Conservation (phyloP, 1,140 invertebrate species). For the Drosophila biarmipes region DNA sequence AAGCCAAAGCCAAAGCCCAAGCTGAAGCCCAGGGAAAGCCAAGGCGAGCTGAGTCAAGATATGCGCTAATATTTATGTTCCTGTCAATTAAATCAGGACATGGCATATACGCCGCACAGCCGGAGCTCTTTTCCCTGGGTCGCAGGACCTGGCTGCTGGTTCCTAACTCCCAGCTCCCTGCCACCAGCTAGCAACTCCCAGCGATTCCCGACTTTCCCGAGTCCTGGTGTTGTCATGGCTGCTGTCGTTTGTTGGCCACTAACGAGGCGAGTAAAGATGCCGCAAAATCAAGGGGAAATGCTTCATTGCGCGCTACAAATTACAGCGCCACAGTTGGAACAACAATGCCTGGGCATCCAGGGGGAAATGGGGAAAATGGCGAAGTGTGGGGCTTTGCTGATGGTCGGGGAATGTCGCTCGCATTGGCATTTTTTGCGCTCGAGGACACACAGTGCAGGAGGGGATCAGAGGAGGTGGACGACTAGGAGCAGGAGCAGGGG, state of each 20-base stretch:
- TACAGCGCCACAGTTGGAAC: slow-evolving; percentile 79
- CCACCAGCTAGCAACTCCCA: slow-evolving; percentile 20
- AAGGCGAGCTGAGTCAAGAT: slow-evolving; percentile 70
- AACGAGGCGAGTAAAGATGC: slow-evolving; percentile 83
- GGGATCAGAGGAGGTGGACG: background rate
- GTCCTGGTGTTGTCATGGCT: slow-evolving; percentile 59
- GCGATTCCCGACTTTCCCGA: slow-evolving; percentile 26
- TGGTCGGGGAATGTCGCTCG: slow-evolving; percentile 37
- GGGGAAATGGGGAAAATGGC: slow-evolving; percentile 2
- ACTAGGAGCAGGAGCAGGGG: background rate
- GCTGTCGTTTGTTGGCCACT: slow-evolving; percentile 81
- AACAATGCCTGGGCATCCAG: slow-evolving; percentile 52
- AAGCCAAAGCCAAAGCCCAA: slow-evolving; percentile 8
- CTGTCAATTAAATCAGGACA: slow-evolving; percentile 83
- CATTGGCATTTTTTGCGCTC: slow-evolving; percentile 80
- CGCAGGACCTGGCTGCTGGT: slow-evolving; percentile 8
- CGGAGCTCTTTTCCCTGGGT: slow-evolving; percentile 3
- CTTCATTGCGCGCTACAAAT: slow-evolving; percentile 83
- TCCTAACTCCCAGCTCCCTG: slow-evolving; percentile 32
- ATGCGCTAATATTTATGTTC: slow-evolving; percentile 83
- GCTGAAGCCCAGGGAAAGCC: slow-evolving; percentile 2
- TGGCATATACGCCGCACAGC: slow-evolving; percentile 46
- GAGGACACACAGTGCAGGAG: slow-evolving; percentile 65
- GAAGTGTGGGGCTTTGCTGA: background rate
- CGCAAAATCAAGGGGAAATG: slow-evolving; percentile 82